These are phyloP conservation scores for Coregonus suidteri DNA, from an alignment of 2,797 vertebrate genomes.

Conservation along the genomic window DNA sequence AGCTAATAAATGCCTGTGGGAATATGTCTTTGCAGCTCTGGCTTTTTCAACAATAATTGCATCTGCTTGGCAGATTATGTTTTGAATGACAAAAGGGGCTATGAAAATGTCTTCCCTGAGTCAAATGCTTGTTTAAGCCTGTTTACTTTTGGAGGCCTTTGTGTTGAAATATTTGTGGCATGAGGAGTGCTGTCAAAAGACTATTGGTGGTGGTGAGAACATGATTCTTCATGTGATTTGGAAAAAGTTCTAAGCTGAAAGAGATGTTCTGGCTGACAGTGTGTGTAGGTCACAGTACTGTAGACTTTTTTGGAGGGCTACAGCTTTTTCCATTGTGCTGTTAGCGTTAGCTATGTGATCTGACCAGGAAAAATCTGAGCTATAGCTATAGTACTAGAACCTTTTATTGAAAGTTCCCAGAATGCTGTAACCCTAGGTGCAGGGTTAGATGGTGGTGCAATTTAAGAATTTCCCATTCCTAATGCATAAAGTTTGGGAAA, in stretches of 20 bases:
- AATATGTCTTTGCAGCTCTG: slow-evolving; percentile 9
- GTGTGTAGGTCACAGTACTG: slow-evolving; percentile 20
- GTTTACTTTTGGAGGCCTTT: slow-evolving; percentile 52
- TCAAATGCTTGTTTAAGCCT: slow-evolving; percentile 55
- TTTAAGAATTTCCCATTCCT: too few species aligned
- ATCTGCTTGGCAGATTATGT: slow-evolving; percentile 34
- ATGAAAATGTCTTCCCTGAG: slow-evolving; percentile 39
- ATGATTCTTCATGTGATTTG: slow-evolving; percentile 37
- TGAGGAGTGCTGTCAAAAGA: slow-evolving; percentile 41
- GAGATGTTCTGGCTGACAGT: slow-evolving; percentile 9
- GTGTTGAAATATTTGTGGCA: slow-evolving; percentile 55
- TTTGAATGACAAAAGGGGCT: slow-evolving; percentile 44
- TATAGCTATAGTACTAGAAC: too few species aligned
- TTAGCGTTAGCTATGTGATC: background rate
- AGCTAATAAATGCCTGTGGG: slow-evolving; percentile 29
- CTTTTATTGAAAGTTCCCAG: too few species aligned
- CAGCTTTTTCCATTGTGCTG: slow-evolving; percentile 3
- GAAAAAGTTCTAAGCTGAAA: slow-evolving; percentile 1
- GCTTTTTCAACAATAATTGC: slow-evolving; percentile 50
- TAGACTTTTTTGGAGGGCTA: slow-evolving; percentile 3
- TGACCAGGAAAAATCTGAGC: too few species aligned
- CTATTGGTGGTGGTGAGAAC: slow-evolving; percentile 24
- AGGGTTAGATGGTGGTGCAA: too few species aligned
- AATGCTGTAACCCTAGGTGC: too few species aligned
- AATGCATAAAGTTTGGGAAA: too few species aligned